Evolutionary conservation across 2,113 vertebrate species (phyloP).

Genomic region (Abramis brama): DNA sequence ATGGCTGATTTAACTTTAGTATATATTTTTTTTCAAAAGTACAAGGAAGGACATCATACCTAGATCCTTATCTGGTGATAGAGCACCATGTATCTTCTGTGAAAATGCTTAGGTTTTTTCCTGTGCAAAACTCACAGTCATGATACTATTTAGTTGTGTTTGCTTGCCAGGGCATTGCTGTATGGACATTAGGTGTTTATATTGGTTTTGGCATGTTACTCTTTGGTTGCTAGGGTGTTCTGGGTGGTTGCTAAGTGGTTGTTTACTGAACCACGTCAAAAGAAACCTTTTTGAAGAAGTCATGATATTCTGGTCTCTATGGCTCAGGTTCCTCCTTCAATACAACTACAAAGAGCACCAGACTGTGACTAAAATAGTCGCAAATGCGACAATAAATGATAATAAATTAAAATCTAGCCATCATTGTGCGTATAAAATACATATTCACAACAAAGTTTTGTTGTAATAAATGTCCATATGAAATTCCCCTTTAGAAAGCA

Average conservation of each 20-base stretch:
- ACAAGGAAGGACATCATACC: neutral
- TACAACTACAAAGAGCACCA: neutral
- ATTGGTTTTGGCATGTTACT: neutral
- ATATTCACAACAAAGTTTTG: neutral
- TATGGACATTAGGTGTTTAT: neutral
- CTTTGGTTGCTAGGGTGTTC: neutral
- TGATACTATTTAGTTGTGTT: neutral
- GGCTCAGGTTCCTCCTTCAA: no score
- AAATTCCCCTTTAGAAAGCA: neutral
- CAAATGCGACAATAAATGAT: neutral
- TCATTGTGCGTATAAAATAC: neutral
- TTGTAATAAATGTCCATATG: neutral
- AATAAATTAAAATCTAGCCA: neutral
- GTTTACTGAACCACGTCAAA: neutral
- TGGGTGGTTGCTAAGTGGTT: neutral
- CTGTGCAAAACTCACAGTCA: neutral
- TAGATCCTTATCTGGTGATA: neutral
- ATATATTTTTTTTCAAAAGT: neutral
- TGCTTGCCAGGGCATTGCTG: neutral
- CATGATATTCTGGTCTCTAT: neutral
- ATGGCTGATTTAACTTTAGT: neutral
- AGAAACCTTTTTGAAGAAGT: neutral
- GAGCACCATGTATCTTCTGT: neutral
- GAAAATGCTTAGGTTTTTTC: neutral
- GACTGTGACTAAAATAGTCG: neutral